Evolutionary conservation across 2,888 invertebrate species (phyloP).

Genomic region (Tinea semifulvella): DNA sequence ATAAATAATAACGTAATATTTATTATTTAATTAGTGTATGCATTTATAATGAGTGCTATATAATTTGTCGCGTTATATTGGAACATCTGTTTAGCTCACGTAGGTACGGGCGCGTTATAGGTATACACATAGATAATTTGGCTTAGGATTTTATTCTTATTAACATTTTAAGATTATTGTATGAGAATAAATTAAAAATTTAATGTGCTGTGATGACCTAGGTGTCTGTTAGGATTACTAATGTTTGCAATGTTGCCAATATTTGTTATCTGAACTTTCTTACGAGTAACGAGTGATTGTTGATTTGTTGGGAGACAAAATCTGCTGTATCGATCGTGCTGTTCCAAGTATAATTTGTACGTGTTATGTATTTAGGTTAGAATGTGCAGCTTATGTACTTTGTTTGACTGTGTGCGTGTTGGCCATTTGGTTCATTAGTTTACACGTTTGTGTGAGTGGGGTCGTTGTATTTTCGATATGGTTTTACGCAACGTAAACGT

Average conservation of each 20-base stretch:
- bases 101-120: no score
- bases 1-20: not conserved
- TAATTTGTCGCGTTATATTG: not conserved
- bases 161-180: not conserved
- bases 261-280: not conserved
- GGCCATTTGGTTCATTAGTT: constrained; percentile 21
- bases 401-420: constrained; percentile 26
- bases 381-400: constrained; percentile 17
- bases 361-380: constrained; percentile 18
- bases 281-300: constrained; percentile 10
- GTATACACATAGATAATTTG: constrained; percentile 4
- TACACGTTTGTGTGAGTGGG: constrained; percentile 24
- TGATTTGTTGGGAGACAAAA: constrained; percentile 6
- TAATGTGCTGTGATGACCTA: not conserved
- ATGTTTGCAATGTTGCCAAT: constrained; percentile 34
- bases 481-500: constrained; percentile 11
- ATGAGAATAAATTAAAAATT: not conserved
- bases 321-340: constrained; percentile 1
- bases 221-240: constrained; percentile 25
- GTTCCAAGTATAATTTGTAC: not conserved
- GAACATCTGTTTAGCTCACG: not conserved
- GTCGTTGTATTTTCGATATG: constrained; percentile 14
- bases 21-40: not conserved
- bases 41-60: not conserved
- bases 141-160: not conserved